Conservation (phyloP, 1,140 invertebrate genomes). For the Delia radicum region DNA sequence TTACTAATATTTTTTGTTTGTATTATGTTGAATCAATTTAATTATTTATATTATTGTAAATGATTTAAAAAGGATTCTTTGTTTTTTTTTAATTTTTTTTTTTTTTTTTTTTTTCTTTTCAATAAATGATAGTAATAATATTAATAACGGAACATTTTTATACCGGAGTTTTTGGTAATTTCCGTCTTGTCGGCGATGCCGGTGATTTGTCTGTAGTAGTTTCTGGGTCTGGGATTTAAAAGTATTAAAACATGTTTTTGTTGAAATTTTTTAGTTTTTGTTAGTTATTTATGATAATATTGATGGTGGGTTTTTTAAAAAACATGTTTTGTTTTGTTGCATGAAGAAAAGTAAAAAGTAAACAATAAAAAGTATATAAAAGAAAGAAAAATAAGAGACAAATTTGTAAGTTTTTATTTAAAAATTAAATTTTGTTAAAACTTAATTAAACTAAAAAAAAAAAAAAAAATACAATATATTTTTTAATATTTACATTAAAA, state of each 20-base stretch:
- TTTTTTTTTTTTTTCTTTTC: not conserved
- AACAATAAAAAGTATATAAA: not conserved
- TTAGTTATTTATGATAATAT: not conserved
- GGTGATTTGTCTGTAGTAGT: constrained; percentile 77
- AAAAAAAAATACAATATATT: not conserved
- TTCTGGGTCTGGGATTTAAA: constrained; percentile 46
- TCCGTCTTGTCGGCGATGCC: constrained; percentile 83
- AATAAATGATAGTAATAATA: not conserved
- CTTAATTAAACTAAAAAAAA: not conserved
- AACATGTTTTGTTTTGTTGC: not conserved
- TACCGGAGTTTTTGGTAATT: constrained; percentile 93
- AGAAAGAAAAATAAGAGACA: constrained; percentile 41
- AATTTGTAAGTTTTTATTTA: not conserved
- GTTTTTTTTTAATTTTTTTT: constrained; percentile 7
- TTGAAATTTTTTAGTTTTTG: constrained; percentile 25
- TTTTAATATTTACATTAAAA: not conserved
- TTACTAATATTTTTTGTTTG: too few species aligned
- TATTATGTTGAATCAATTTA: too few species aligned
- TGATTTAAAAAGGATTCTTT: not conserved
- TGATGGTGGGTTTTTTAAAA: not conserved
- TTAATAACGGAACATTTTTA: constrained; percentile 59
- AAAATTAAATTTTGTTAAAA: not conserved
- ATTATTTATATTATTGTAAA: not conserved
- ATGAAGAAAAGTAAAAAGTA: not conserved
- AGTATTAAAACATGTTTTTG: constrained; percentile 9